These are phyloP conservation scores for Acanthis flammea DNA, from an alignment of 2,797 vertebrate species.

Conservation along the genomic window DNA sequence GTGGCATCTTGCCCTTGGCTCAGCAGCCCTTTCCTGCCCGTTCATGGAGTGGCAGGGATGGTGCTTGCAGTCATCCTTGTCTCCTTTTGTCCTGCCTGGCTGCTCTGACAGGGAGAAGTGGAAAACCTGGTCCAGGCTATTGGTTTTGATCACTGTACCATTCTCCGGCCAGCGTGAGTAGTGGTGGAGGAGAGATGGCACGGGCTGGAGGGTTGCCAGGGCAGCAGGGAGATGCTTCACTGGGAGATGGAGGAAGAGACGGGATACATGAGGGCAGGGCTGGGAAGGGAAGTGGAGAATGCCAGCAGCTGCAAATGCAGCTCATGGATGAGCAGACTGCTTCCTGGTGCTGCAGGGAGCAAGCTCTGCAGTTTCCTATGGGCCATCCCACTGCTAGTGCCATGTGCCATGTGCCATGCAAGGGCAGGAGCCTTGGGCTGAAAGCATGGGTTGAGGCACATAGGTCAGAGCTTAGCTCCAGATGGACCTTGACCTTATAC, in stretches of 20 bases:
- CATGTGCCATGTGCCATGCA: accelerated
- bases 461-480: background rate
- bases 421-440: background rate
- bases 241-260: background rate
- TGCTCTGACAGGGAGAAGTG: constrained; percentile 53
- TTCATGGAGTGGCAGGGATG: accelerated
- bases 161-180: constrained; percentile 86
- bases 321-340: background rate
- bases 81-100: background rate
- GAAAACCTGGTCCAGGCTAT: constrained; percentile 74
- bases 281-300: background rate
- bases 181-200: background rate
- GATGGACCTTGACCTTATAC: background rate
- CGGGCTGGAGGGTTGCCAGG: background rate
- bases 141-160: constrained; percentile 79
- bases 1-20: accelerated
- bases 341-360: background rate
- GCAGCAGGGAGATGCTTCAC: background rate
- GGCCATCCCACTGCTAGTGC: background rate
- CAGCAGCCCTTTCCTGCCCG: accelerated
- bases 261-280: background rate
- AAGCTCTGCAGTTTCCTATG: background rate
- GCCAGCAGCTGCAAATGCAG: background rate
- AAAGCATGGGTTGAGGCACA: background rate
- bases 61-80: background rate